Conservation (phyloP, 2,113 vertebrate species). For the Onychorhynchus coronatus region DNA sequence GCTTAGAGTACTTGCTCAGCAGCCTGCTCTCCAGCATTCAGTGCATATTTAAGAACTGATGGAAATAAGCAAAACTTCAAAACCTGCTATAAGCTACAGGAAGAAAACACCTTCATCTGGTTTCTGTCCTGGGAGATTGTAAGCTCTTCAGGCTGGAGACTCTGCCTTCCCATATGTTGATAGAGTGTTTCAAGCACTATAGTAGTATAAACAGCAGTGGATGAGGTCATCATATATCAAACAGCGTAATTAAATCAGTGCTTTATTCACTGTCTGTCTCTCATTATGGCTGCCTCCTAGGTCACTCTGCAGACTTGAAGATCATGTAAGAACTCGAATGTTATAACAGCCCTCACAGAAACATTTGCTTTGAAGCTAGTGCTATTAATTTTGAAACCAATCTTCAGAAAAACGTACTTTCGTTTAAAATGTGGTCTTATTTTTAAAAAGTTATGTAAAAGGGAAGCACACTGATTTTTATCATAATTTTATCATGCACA, state of each 20-base stretch:
- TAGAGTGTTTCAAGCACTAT: slow-evolving; percentile 19
- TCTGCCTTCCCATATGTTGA: slow-evolving; percentile 15
- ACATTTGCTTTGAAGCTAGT: slow-evolving; percentile 27
- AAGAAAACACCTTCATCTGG: slow-evolving; percentile 46
- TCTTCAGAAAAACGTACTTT: neutral
- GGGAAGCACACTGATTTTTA: neutral
- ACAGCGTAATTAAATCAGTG: slow-evolving; percentile 60
- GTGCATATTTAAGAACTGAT: neutral
- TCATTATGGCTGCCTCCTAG: slow-evolving; percentile 52
- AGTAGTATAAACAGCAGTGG: slow-evolving; percentile 51
- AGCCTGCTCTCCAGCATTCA: neutral
- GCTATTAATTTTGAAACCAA: neutral
- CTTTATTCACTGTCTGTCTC: slow-evolving; percentile 52
- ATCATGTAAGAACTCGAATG: slow-evolving; percentile 25
- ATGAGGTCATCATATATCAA: slow-evolving; percentile 64
- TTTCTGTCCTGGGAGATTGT: slow-evolving; percentile 40
- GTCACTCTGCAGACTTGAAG: slow-evolving; percentile 34
- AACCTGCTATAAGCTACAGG: neutral
- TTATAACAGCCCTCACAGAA: slow-evolving; percentile 1
- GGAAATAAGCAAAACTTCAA: neutral
- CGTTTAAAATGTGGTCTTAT: neutral
- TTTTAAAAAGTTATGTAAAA: neutral
- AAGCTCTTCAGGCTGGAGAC: slow-evolving; percentile 21
- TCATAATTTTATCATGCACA: neutral
- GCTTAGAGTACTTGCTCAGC: neutral